These are phyloP conservation scores for Gallinago undulata DNA, from an alignment of 2,113 vertebrate species.

Conservation along the genomic window DNA sequence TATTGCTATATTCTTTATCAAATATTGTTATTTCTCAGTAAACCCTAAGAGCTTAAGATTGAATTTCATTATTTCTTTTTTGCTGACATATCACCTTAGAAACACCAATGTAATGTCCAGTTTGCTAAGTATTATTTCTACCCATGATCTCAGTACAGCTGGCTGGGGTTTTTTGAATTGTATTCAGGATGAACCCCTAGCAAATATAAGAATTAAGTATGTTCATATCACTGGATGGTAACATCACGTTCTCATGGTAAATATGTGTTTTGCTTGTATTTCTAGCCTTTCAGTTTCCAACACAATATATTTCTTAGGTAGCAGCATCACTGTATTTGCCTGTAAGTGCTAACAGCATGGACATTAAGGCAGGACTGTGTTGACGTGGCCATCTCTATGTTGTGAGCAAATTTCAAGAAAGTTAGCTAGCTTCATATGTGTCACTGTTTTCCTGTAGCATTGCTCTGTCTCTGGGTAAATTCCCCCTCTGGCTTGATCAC, in stretches of 20 bases:
- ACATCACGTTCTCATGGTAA: background rate
- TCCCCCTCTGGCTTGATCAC: rapidly evolving
- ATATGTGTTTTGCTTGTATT: background rate
- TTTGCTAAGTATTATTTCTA: background rate
- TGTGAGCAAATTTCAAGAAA: background rate
- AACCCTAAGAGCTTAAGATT: background rate
- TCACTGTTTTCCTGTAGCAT: background rate
- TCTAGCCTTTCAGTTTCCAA: background rate
- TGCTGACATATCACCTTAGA: background rate
- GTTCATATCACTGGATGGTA: background rate
- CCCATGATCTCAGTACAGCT: background rate
- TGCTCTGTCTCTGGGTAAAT: background rate
- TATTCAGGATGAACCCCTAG: background rate
- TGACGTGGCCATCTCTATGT: background rate
- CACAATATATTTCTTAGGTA: rapidly evolving
- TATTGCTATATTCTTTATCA: background rate
- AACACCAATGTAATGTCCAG: background rate
- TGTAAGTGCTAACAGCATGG: background rate
- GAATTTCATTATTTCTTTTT: background rate
- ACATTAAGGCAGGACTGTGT: background rate
- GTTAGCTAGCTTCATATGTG: background rate
- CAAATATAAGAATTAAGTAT: background rate
- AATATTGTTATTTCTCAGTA: background rate
- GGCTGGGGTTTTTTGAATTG: background rate
- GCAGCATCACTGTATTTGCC: background rate